Percentiles rank a stretch among this genome's conserved stretches.
Conservation (phyloP, 2,113 vertebrate genomes). For the Amphiprion percula region DNA sequence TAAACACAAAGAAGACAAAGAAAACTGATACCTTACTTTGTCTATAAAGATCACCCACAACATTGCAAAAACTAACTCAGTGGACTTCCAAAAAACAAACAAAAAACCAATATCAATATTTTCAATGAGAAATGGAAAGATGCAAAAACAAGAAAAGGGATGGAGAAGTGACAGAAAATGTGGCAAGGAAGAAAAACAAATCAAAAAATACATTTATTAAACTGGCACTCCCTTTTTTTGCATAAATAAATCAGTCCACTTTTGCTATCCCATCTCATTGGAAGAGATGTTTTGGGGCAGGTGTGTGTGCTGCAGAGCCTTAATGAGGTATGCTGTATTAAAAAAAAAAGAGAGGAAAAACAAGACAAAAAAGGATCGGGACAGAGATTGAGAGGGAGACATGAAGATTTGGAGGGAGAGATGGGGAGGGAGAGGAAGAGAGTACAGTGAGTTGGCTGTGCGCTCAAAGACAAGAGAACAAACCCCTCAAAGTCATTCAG, state of each 20-base stretch:
- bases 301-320: constrained; percentile 37
- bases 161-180: neutral
- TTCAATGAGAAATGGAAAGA: neutral
- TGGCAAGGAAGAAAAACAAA: constrained; percentile 19
- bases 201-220: constrained; percentile 28
- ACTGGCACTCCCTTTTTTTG: neutral
- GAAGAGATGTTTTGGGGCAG: constrained; percentile 37
- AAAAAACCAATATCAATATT: neutral
- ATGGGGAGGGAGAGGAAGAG: constrained; percentile 35
- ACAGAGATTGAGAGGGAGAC: constrained; percentile 53
- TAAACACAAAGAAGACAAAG: neutral
- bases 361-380: constrained; percentile 28
- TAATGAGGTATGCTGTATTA: constrained; percentile 56
- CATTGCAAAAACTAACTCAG: neutral
- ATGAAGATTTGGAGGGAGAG: constrained; percentile 36
- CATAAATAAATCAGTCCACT: constrained; percentile 42
- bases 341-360: constrained; percentile 6
- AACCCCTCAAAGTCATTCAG: constrained; percentile 79
- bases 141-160: neutral
- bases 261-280: neutral
- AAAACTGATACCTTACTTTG: neutral
- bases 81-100: neutral
- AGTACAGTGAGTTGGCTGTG: constrained; percentile 64
- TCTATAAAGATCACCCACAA: too few relatives aligned
- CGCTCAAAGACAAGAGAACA: constrained; percentile 82